phyloP scores from a whole-genome alignment of 2,113 vertebrate genomes.

The Sinosuthora webbiana region DNA sequence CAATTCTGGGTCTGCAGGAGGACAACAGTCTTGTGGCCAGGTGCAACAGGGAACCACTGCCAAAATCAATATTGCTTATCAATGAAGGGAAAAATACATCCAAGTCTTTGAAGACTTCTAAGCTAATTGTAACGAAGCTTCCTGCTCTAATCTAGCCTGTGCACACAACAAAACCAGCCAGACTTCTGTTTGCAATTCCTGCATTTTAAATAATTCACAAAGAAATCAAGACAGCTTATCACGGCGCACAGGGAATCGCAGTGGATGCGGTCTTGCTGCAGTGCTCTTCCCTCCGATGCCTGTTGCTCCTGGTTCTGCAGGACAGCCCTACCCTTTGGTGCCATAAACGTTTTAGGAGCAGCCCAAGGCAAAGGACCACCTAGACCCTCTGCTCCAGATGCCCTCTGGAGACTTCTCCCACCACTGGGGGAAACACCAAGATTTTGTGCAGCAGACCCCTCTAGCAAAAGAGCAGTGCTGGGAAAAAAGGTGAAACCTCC shows the following conservation, averaged over 20 bases:
- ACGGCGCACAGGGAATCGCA: accelerated
- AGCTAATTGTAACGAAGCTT: slow-evolving; percentile 31
- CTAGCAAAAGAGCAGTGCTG: not conserved
- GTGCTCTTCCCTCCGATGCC: not conserved
- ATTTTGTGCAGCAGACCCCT: not conserved
- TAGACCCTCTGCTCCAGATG: accelerated
- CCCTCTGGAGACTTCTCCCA: not conserved
- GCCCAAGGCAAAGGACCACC: not conserved
- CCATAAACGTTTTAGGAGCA: not conserved
- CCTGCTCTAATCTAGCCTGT: slow-evolving; percentile 36
- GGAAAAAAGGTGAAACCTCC: not conserved
- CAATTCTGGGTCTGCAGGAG: not conserved
- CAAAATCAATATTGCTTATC: slow-evolving; percentile 48
- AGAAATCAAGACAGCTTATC: slow-evolving; percentile 33
- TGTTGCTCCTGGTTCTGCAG: not conserved
- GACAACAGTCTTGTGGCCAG: not conserved
- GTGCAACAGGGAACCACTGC: not conserved
- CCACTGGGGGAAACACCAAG: not conserved
- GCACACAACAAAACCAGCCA: not conserved
- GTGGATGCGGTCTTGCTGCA: accelerated
- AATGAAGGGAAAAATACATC: slow-evolving; percentile 23
- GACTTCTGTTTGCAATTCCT: slow-evolving; percentile 2
- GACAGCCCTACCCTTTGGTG: not conserved
- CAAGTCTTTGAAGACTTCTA: slow-evolving; percentile 30
- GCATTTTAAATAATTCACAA: slow-evolving; percentile 55